Conservation (phyloP, 1,140 invertebrate genomes). For the fruit fly (Drosophila melanogaster) region DNA sequence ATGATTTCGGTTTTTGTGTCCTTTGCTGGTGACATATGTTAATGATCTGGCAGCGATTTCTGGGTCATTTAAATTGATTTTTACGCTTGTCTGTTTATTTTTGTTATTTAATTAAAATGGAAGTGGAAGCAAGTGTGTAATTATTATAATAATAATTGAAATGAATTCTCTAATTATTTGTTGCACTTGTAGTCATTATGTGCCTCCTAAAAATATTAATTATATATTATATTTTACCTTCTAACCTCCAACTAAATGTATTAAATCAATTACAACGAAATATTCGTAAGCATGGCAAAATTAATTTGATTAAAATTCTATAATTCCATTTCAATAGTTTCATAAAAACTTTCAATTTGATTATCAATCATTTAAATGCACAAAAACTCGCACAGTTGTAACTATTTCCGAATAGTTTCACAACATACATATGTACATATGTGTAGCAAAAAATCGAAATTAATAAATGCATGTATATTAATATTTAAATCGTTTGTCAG, state of each 20-base stretch:
- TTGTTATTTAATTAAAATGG: conserved; percentile 6
- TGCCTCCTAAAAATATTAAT: too few species aligned
- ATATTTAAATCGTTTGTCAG: conserved; percentile 47
- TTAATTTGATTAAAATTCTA: neutral
- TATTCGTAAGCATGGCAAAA: neutral
- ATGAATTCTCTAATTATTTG: neutral
- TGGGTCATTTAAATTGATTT: conserved; percentile 70
- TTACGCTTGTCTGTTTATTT: conserved; percentile 1
- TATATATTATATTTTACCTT: too few species aligned
- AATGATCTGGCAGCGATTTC: conserved; percentile 60
- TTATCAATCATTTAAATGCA: too few species aligned
- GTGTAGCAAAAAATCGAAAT: conserved; percentile 3
- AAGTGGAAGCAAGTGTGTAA: conserved; percentile 6
- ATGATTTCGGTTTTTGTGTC: conserved; percentile 24
- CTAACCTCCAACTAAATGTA: neutral
- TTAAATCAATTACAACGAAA: neutral
- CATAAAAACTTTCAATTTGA: too few species aligned
- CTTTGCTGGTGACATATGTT: conserved; percentile 60
- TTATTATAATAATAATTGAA: conserved; percentile 1
- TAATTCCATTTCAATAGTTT: neutral
- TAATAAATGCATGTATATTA: conserved; percentile 61
- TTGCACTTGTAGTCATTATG: too few species aligned
- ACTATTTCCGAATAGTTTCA: neutral
- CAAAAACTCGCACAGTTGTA: conserved; percentile 1
- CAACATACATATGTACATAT: too few species aligned